phyloP scores from a whole-genome alignment of 2,797 vertebrate genomes.

The Pelodytes ibericus region DNA sequence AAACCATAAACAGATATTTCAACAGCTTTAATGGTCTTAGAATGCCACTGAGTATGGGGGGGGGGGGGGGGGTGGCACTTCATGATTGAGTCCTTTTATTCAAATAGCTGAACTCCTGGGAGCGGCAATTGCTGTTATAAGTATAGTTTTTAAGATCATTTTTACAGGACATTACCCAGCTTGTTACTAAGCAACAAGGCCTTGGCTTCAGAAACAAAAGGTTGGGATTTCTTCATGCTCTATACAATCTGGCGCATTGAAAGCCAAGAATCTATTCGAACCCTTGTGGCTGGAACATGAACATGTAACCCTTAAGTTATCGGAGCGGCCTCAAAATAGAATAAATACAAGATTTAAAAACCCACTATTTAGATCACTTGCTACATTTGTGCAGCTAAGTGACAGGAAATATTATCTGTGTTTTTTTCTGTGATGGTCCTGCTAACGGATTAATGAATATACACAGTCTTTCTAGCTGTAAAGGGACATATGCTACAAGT shows the following conservation, averaged over 20 bases:
- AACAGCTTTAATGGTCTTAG: too few species aligned
- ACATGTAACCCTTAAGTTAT: not conserved
- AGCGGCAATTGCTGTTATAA: not conserved
- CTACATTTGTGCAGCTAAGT: too few species aligned
- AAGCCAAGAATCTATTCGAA: constrained; percentile 17
- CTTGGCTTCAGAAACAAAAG: constrained; percentile 37
- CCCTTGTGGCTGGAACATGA: not conserved
- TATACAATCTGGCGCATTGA: constrained; percentile 12
- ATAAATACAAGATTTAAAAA: too few species aligned
- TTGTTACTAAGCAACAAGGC: constrained; percentile 48
- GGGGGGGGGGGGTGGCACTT: not conserved
- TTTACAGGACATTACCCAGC: constrained; percentile 29
- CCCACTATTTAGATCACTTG: too few species aligned
- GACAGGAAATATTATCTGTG: too few species aligned
- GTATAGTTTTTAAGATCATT: constrained; percentile 17
- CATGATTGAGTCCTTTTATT: not conserved
- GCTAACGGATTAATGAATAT: too few species aligned
- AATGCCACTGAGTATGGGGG: too few species aligned
- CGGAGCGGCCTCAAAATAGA: not conserved
- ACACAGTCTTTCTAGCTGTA: too few species aligned
- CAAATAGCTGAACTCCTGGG: not conserved
- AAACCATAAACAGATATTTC: too few species aligned
- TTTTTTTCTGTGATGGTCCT: too few species aligned
- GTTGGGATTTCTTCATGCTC: constrained; percentile 15
- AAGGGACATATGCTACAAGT: too few species aligned